Base-by-base conservation (phyloP, 2,797 vertebrate species). In the Smutsia temminckii region DNA sequence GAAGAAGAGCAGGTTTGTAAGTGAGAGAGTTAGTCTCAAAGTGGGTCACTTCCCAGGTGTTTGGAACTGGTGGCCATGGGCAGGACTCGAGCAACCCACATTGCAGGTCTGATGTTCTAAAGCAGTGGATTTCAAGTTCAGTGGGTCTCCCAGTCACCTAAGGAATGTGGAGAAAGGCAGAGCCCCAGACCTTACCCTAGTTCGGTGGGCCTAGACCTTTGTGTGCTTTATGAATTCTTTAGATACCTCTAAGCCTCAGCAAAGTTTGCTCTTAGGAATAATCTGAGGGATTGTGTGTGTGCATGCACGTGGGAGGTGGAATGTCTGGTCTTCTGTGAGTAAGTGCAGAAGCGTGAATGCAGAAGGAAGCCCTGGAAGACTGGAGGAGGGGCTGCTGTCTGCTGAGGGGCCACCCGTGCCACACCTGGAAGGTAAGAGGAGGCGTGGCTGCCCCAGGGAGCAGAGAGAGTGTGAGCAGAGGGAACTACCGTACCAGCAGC, bases 401-500 rank as follows among this genome's bases (percentile, higher is more conserved):
- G 18, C 40, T 4, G 69, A 88, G 34, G 42, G 79, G 46, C 86
- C 66, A 80, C 92, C 85, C 27, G 57, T 71, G 64, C 57, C 95
- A 89, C 86, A 97, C 96, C 96, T 95, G 80, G 57, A 51, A 84
- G 89, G 69, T 53, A 16, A 18, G 69, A 51, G 37, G 64, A 88
- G 91, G 75, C 4, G 94, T 71, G 61, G 92, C 86, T 78, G 72
- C 21, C 18, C 10, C 3, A 3, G 75, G 91, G 66, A 86, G 75
- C 59, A 63, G 75, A 21, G n/a, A 40, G 34, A 57, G 63, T 34
- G 12, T 21, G 8, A 27, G 46, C 37, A 5, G 64, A 80, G 37
- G 27, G 23, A 37, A 37, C 46, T 55, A 21, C 49, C 72, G 92
- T 5, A 5, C 32, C 29, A 20, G 92, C 87, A 23, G 77, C 37